phyloP scores from a whole-genome alignment of 2,888 invertebrate genomes.

The Tinea pellionella region DNA sequence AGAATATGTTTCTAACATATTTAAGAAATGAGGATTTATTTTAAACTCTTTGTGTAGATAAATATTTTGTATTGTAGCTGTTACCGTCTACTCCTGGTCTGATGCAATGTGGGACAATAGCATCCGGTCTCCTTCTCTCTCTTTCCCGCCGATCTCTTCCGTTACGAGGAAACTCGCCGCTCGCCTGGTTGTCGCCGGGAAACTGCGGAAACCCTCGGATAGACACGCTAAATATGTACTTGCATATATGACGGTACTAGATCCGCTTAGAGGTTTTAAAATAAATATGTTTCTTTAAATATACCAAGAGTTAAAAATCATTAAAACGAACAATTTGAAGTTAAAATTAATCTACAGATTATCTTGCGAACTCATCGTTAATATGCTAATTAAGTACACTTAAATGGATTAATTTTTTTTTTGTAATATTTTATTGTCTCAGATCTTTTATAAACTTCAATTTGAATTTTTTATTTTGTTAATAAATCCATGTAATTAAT shows the following conservation, averaged over 20 bases:
- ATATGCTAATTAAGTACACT: too few relatives aligned
- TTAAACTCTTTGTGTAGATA: not conserved
- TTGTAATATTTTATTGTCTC: too few relatives aligned
- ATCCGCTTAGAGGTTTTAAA: not conserved
- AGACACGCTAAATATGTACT: not conserved
- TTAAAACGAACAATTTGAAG: too few relatives aligned
- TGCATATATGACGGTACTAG: not conserved
- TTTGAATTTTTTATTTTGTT: too few relatives aligned
- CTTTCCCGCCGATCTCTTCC: not conserved
- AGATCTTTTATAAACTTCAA: too few relatives aligned
- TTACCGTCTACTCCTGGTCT: too few relatives aligned
- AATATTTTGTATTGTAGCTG: not conserved
- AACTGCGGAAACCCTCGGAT: conserved; percentile 3
- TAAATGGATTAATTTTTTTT: too few relatives aligned
- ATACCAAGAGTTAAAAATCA: too few relatives aligned
- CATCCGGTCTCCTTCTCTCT: not conserved
- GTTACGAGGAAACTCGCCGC: not conserved
- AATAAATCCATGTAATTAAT: too few relatives aligned
- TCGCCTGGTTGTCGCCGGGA: conserved; percentile 5
- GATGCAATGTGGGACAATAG: not conserved
- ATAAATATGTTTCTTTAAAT: not conserved
- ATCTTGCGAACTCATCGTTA: too few relatives aligned
- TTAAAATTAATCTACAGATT: too few relatives aligned
- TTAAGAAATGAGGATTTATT: not conserved
- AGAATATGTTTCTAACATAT: too few relatives aligned